Evolutionary conservation across 2,888 invertebrate genomes (phyloP).

Genomic region (Lordiphosa andalusiaca): DNA sequence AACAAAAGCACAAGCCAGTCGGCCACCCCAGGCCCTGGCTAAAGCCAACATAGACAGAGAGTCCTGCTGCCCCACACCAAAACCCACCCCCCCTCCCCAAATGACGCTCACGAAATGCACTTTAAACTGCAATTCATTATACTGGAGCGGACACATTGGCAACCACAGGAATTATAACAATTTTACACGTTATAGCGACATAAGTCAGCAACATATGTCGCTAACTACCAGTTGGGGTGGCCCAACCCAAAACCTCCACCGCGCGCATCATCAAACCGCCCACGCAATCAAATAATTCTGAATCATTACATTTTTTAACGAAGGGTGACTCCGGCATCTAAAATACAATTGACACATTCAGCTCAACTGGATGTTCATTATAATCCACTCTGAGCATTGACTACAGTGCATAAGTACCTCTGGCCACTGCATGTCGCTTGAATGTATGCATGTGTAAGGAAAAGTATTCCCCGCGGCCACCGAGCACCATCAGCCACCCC

Average conservation of each 20-base stretch:
- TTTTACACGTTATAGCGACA: constrained; percentile 78
- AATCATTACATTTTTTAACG: constrained; percentile 72
- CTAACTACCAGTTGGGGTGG: constrained; percentile 50
- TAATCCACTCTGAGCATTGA: constrained; percentile 62
- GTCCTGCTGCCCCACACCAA: too few species aligned
- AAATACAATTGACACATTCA: constrained; percentile 74
- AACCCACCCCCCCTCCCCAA: background rate
- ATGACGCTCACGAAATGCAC: constrained; percentile 19
- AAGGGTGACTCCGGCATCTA: constrained; percentile 27
- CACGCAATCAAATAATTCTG: constrained; percentile 78
- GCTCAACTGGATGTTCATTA: constrained; percentile 75
- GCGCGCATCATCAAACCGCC: constrained; percentile 64
- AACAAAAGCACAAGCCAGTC: constrained; percentile 38
- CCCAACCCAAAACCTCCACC: constrained; percentile 23
- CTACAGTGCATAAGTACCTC: constrained; percentile 15
- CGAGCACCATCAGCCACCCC: constrained; percentile 15
- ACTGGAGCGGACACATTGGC: constrained; percentile 35
- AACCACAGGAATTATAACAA: constrained; percentile 78
- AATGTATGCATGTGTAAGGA: constrained; percentile 27
- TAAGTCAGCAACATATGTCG: constrained; percentile 79
- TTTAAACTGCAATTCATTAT: constrained; percentile 66
- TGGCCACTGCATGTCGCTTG: constrained; percentile 42
- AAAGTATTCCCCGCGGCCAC: constrained; percentile 64
- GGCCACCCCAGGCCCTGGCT: constrained; percentile 4
- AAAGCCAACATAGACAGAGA: constrained; percentile 12